These are phyloP conservation scores for Pangasius djambal DNA, from an alignment of 2,797 vertebrate species.

Conservation along the genomic window DNA sequence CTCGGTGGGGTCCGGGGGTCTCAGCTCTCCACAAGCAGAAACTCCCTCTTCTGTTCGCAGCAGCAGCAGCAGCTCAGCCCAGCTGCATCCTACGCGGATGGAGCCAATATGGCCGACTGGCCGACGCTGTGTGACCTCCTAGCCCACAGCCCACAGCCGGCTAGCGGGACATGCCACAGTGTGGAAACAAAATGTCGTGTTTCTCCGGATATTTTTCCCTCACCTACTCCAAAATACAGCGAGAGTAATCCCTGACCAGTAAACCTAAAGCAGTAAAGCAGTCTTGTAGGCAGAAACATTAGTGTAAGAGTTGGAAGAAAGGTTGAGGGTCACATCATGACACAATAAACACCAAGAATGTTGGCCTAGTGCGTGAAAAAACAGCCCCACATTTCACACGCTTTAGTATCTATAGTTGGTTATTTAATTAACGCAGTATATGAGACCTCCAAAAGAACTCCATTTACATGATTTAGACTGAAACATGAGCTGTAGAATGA, in stretches of 20 bases:
- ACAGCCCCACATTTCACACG: neutral
- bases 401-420: neutral
- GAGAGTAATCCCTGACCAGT: neutral
- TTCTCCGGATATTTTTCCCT: fast-evolving
- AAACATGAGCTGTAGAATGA: neutral
- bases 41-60: conserved; percentile 47
- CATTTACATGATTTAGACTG: too few species aligned
- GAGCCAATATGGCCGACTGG: conserved; percentile 40
- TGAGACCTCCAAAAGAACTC: neutral
- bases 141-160: conserved; percentile 13
- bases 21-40: conserved; percentile 47
- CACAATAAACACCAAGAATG: neutral
- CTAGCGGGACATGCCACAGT: neutral
- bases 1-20: conserved; percentile 54
- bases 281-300: neutral
- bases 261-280: neutral
- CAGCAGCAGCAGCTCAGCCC: conserved; percentile 45
- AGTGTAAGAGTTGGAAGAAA: neutral
- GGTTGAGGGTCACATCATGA: neutral
- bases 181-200: neutral
- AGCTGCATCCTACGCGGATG: conserved; percentile 57
- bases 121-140: neutral
- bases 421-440: neutral
- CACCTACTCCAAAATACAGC: neutral
- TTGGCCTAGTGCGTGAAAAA: neutral